These are phyloP conservation scores for Fundulus diaphanus DNA, from an alignment of 2,797 vertebrate species.

Conservation along the genomic window DNA sequence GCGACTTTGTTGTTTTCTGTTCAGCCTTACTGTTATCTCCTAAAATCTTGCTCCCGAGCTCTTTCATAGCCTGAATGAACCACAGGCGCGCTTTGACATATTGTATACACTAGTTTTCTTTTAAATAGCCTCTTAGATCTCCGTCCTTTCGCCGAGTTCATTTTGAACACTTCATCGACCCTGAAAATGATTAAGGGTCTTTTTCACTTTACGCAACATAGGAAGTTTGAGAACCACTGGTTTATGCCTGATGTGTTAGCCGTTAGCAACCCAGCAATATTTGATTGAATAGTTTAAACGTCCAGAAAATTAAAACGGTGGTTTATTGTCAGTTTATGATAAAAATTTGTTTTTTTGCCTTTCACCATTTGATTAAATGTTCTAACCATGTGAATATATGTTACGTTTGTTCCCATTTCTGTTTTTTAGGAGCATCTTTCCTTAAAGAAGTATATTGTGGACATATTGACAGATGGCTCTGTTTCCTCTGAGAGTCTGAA, in stretches of 20 bases:
- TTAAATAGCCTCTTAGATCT: too few species aligned
- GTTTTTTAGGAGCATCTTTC: conserved; percentile 93
- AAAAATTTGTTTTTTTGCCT: neutral
- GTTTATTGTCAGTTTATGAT: neutral
- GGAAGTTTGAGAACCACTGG: neutral
- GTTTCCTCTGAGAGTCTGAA: conserved; percentile 86
- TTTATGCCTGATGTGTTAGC: neutral
- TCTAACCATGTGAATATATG: neutral
- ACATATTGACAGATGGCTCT: conserved; percentile 89
- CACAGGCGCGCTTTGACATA: too few species aligned
- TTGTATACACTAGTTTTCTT: too few species aligned
- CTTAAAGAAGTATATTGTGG: conserved; percentile 96
- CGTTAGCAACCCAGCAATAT: neutral
- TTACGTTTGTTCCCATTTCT: conserved; percentile 24
- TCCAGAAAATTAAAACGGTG: neutral
- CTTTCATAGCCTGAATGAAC: too few species aligned
- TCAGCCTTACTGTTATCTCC: too few species aligned
- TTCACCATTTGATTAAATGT: neutral
- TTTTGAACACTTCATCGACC: too few species aligned
- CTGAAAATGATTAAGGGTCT: too few species aligned
- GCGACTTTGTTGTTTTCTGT: too few species aligned
- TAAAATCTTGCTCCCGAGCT: too few species aligned
- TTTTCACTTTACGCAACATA: too few species aligned
- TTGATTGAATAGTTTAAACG: neutral
- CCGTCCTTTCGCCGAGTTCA: too few species aligned